Evolutionary conservation across 2,113 vertebrate species (phyloP).

Genomic region (Nibea coibor): DNA sequence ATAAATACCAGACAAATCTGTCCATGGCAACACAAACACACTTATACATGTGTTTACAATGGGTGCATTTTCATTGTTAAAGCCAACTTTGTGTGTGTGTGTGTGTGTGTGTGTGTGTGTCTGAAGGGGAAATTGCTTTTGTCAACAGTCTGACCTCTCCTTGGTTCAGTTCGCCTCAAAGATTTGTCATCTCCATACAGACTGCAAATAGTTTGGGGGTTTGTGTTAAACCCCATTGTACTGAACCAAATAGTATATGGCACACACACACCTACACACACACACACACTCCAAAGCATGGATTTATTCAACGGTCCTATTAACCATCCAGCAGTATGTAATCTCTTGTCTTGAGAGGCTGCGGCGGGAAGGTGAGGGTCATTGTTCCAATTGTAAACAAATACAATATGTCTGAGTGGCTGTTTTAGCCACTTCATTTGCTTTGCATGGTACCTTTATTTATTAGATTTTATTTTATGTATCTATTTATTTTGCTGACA

Average conservation of each 20-base stretch:
- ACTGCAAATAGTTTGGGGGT: slow-evolving; percentile 60
- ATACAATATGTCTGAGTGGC: slow-evolving; percentile 21
- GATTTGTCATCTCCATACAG: slow-evolving; percentile 59
- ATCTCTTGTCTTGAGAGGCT: slow-evolving; percentile 24
- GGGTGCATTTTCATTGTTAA: slow-evolving; percentile 1
- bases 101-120: slow-evolving; percentile 10
- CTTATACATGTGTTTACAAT: slow-evolving; percentile 15
- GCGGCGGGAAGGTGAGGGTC: slow-evolving; percentile 52
- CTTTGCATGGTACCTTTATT: slow-evolving; percentile 17
- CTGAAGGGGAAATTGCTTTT: slow-evolving; percentile 65
- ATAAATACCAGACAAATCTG: slow-evolving; percentile 12
- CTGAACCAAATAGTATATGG: slow-evolving; percentile 22
- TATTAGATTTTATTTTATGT: neutral
- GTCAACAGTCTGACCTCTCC: slow-evolving; percentile 55
- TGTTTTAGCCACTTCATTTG: slow-evolving; percentile 50
- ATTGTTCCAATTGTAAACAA: slow-evolving; percentile 42
- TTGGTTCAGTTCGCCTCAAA: slow-evolving; percentile 50
- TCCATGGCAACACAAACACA: neutral
- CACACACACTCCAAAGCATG: slow-evolving; percentile 13
- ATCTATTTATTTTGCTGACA: slow-evolving; percentile 43
- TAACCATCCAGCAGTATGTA: slow-evolving; percentile 27
- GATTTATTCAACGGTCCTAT: slow-evolving; percentile 55
- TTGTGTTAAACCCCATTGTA: slow-evolving; percentile 60
- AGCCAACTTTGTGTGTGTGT: too few relatives aligned
- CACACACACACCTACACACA: slow-evolving; percentile 7